Conservation (phyloP, 2,113 vertebrate genomes). For the Podarcis muralis region DNA sequence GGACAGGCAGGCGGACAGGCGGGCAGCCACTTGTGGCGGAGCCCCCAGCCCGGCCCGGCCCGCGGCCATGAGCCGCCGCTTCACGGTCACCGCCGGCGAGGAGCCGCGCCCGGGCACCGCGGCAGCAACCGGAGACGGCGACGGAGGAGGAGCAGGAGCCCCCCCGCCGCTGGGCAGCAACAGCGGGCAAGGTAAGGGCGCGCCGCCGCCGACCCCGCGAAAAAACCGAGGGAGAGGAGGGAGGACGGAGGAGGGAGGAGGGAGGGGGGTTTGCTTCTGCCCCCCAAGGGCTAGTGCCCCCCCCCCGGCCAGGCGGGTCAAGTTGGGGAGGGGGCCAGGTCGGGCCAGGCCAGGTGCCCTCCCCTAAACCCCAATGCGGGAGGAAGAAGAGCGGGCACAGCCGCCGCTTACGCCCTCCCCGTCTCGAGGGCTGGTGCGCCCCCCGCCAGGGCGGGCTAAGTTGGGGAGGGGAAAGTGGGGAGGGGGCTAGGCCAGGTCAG, state of each 20-base stretch:
- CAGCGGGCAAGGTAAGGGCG: background rate
- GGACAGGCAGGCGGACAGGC: too few species aligned
- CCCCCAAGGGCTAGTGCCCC: background rate
- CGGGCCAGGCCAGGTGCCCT: too few species aligned
- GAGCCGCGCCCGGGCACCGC: background rate
- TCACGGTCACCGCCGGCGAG: constrained; percentile 31
- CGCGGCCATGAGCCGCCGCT: constrained; percentile 24
- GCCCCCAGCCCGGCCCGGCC: background rate
- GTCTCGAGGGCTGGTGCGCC: too few species aligned
- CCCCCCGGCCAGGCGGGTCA: background rate
- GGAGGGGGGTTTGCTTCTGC: background rate
- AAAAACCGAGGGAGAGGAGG: background rate
- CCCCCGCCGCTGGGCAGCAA: background rate
- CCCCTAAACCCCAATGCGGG: too few species aligned
- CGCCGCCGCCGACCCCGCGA: too few species aligned
- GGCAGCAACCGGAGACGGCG: background rate
- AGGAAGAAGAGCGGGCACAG: too few species aligned
- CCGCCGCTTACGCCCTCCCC: too few species aligned
- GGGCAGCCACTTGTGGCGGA: background rate
- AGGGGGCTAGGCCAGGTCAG: too few species aligned
- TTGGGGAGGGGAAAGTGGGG: too few species aligned
- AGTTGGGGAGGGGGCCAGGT: rapidly evolving
- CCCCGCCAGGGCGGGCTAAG: too few species aligned
- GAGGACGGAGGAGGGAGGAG: background rate
- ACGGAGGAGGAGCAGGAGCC: background rate